These are phyloP conservation scores for Peromyscus nudipes DNA, from an alignment of 2,797 vertebrate genomes.

Conservation along the genomic window DNA sequence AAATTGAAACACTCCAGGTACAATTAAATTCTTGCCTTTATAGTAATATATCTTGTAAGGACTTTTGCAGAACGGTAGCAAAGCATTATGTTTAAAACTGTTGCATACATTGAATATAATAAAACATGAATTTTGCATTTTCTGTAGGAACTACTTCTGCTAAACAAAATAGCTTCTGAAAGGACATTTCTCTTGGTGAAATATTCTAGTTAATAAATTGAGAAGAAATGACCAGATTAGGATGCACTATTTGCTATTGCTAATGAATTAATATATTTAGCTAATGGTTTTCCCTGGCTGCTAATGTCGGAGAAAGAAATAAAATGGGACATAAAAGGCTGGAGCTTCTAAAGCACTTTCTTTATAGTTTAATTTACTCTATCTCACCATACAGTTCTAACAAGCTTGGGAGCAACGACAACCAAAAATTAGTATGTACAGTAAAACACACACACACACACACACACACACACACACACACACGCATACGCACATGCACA, in stretches of 20 bases:
- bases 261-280: constrained; percentile 72
- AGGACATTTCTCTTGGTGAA: constrained; percentile 37
- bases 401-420: neutral
- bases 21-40: neutral
- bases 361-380: constrained; percentile 55
- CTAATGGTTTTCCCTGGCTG: constrained; percentile 30
- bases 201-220: constrained; percentile 66
- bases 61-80: neutral
- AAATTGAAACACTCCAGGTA: neutral
- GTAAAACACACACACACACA: neutral
- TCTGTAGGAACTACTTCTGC: neutral
- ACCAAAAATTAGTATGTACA: neutral
- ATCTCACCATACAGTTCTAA: constrained; percentile 45
- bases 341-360: neutral
- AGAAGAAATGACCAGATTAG: constrained; percentile 43
- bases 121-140: constrained; percentile 35
- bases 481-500: neutral
- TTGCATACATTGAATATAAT: neutral
- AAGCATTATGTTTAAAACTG: neutral
- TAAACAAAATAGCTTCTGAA: constrained; percentile 47
- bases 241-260: neutral
- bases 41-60: neutral
- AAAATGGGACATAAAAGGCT: neutral
- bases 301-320: constrained; percentile 53
- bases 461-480: neutral